Evolutionary conservation across 2,888 invertebrate species (phyloP).

Genomic region (Platypus cylindrus): DNA sequence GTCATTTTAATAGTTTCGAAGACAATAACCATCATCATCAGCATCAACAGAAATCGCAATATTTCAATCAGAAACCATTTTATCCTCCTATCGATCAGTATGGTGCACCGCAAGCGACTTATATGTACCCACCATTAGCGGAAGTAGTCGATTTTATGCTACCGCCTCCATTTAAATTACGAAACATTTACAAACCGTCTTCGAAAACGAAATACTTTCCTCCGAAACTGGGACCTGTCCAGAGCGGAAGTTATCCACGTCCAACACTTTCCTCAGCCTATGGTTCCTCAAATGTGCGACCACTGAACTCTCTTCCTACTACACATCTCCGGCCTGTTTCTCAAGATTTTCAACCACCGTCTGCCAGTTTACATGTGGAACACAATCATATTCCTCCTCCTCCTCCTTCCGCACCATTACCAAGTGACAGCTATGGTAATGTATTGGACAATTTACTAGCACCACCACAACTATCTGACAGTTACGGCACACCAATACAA

Average conservation of each 20-base stretch:
- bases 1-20: slow-evolving; percentile 10
- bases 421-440: neutral
- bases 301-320: slow-evolving; percentile 11
- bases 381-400: slow-evolving; percentile 5
- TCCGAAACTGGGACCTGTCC: slow-evolving; percentile 14
- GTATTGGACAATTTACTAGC: no score
- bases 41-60: no score
- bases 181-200: slow-evolving; percentile 13
- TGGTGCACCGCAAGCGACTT: slow-evolving; percentile 11
- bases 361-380: slow-evolving; percentile 7
- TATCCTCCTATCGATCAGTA: slow-evolving; percentile 12
- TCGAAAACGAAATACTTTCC: slow-evolving; percentile 21
- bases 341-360: slow-evolving; percentile 11
- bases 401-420: neutral
- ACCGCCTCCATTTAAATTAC: slow-evolving; percentile 14
- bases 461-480: slow-evolving; percentile 19
- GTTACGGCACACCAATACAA: slow-evolving; percentile 17
- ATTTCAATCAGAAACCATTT: slow-evolving; percentile 17
- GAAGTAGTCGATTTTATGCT: slow-evolving; percentile 18
- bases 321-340: slow-evolving; percentile 7
- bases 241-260: slow-evolving; percentile 2
- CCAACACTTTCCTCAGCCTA: slow-evolving; percentile 5
- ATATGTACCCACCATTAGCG: slow-evolving; percentile 8
- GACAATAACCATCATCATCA: slow-evolving; percentile 14
- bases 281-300: slow-evolving; percentile 2